Evolutionary conservation across 2,113 vertebrate genomes (phyloP), one percentile per base, ranked within the genome.

Genomic region (Jacana jacana): DNA sequence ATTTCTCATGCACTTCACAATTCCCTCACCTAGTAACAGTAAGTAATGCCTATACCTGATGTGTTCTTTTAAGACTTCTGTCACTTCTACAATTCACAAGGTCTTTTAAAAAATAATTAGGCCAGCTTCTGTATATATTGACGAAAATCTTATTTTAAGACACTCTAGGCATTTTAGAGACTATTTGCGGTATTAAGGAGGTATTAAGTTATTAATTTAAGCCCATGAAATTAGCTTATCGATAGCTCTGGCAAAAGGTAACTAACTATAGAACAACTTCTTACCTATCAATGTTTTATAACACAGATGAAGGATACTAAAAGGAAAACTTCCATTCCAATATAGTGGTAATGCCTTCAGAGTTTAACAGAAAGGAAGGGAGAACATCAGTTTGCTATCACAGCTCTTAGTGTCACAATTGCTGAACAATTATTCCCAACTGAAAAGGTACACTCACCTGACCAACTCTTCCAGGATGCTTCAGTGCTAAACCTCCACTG

Each of bases 401-500:
- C 44, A 86, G 30, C 18, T 83, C 68, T 72, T 66, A 65, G 9
- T 17, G 58, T 23, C 40, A 69, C 33, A 58, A 9, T 9, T 46
- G 42, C 18, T 57, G 24, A 86, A 49, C 10, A n/a, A 24, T 25
- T 44, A 73, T 44, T 49, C 40, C 48, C 52, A 84, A 30, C 1
- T 39, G 9, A 69, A 93, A 83, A 44, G 3, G 28, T 23, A 25
- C 51, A 51, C 91, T 97, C 93, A 99, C 99, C 98, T 99, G 99
- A 80, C 99, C 99, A 72, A 99, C 99, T 98, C 99, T 98, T 94
- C 99, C 99, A 23, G 99, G 99, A 97, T 99, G 99, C 96, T 99
- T 99, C 98, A 99, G 99, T 46, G 99, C 99, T 95, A 99, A 98
- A 65, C 99, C 99, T 94, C 99, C 99, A 94, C 99, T 99, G 97